phyloP scores from a whole-genome alignment of 2,113 vertebrate species.

The Solenodon paradoxus region DNA sequence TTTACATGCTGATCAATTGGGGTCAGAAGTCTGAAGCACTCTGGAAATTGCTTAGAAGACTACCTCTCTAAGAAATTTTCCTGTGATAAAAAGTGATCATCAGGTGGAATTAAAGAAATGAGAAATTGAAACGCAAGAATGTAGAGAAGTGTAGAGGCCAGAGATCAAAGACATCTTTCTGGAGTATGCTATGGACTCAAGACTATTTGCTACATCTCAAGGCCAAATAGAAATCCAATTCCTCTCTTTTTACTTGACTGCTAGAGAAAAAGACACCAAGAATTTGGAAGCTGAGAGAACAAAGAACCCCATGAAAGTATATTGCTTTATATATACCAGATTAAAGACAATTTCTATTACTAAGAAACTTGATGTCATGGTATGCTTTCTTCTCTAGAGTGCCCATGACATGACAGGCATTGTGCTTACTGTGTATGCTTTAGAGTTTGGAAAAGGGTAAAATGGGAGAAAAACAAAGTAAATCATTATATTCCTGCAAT shows the following conservation, averaged over 20 bases:
- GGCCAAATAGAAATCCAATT: neutral
- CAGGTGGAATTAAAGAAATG: neutral
- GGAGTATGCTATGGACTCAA: neutral
- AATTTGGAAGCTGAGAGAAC: neutral
- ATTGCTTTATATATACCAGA: neutral
- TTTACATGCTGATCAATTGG: neutral
- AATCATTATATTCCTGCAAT: neutral
- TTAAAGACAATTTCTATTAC: neutral
- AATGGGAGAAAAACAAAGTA: neutral
- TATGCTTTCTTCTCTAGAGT: neutral
- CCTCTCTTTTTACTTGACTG: neutral
- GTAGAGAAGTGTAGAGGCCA: neutral
- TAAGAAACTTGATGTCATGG: neutral
- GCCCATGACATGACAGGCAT: neutral
- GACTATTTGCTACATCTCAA: neutral
- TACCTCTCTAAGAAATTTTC: neutral
- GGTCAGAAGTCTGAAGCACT: neutral
- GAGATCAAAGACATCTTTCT: neutral
- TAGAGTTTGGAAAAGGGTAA: neutral
- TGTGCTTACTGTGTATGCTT: neutral
- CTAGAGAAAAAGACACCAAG: neutral
- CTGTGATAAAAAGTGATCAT: neutral
- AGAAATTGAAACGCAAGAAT: neutral
- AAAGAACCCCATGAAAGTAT: neutral
- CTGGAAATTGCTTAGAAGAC: conserved; percentile 18